phyloP scores from a whole-genome alignment of 2,888 invertebrate species.

The Meloe dianella region DNA sequence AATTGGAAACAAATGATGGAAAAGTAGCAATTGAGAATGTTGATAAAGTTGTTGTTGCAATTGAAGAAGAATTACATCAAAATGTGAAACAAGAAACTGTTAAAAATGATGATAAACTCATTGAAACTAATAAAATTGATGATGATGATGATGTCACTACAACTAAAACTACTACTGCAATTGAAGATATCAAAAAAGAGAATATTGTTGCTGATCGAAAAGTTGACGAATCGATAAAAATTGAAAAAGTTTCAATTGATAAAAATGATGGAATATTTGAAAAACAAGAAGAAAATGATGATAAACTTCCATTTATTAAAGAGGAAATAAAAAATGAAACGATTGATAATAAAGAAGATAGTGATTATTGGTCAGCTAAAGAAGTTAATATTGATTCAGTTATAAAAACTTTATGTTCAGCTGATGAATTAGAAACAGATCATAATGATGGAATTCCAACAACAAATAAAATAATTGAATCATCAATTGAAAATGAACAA shows the following conservation, averaged over 20 bases:
- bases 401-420: slow-evolving; percentile 73
- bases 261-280: not conserved
- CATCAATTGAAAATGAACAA: slow-evolving; percentile 37
- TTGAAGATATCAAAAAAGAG: slow-evolving; percentile 44
- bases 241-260: not conserved
- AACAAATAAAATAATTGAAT: slow-evolving; percentile 48
- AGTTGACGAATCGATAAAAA: not conserved
- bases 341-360: slow-evolving; percentile 58
- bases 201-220: not conserved
- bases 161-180: no score
- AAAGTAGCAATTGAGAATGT: slow-evolving; percentile 9
- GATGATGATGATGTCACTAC: no score
- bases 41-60: not conserved
- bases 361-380: slow-evolving; percentile 78
- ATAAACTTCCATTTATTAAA: slow-evolving; percentile 43
- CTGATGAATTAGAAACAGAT: slow-evolving; percentile 59
- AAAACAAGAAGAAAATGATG: not conserved
- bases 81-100: not conserved
- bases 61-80: slow-evolving; percentile 28
- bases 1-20: slow-evolving; percentile 41
- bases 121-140: slow-evolving; percentile 25
- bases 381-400: slow-evolving; percentile 82
- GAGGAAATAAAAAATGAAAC: slow-evolving; percentile 55
- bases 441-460: slow-evolving; percentile 50
- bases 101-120: not conserved